phyloP scores from a whole-genome alignment of 2,113 vertebrate species.

The Butorides virescens region DNA sequence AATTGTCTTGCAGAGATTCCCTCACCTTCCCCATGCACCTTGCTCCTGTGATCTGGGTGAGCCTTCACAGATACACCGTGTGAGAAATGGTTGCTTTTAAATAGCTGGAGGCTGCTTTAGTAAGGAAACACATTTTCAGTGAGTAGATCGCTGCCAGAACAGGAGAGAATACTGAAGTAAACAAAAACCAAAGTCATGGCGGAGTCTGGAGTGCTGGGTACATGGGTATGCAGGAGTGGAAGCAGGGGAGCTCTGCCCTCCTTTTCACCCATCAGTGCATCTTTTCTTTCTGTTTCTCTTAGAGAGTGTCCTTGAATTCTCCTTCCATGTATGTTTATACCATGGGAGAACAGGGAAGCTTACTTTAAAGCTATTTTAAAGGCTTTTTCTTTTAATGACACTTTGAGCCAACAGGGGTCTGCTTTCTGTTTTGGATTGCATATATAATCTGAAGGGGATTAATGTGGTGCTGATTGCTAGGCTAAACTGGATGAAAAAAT shows the following conservation, averaged over 20 bases:
- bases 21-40: background rate
- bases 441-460: background rate
- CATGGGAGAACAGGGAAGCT: background rate
- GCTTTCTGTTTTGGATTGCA: background rate
- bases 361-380: background rate
- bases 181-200: background rate
- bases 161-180: background rate
- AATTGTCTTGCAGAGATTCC: background rate
- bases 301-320: background rate
- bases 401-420: background rate
- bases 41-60: background rate
- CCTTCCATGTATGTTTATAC: background rate
- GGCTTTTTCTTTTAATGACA: background rate
- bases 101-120: background rate
- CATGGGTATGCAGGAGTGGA: background rate
- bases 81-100: background rate
- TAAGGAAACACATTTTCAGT: background rate
- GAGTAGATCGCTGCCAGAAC: background rate
- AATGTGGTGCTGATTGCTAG: background rate
- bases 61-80: background rate
- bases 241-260: background rate
- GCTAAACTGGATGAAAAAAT: background rate
- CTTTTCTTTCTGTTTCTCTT: background rate
- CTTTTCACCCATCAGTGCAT: background rate
- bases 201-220: rapidly evolving